phyloP scores from a whole-genome alignment of 1,140 invertebrate species.

The Brachionus paranguensis region DNA sequence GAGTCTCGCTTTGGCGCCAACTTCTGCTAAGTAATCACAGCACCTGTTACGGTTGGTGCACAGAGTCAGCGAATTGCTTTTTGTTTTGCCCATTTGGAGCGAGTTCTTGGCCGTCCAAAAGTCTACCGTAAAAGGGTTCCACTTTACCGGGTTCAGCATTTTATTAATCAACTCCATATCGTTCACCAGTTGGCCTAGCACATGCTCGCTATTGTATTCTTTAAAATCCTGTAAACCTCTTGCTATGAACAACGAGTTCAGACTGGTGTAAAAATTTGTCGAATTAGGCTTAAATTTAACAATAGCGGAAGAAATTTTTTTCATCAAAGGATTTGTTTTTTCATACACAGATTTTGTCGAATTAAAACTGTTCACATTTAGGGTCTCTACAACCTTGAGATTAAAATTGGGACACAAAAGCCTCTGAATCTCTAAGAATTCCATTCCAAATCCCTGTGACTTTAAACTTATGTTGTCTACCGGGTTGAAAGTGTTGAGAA shows the following conservation, averaged over 20 bases:
- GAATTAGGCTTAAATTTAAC: not conserved
- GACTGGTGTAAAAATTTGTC: not conserved
- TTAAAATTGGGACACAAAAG: conserved; percentile 23
- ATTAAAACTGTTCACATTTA: not conserved
- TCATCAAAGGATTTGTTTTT: not conserved
- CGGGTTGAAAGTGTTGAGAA: not conserved
- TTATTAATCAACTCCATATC: conserved; percentile 1
- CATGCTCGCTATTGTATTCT: not conserved
- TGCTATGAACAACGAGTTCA: conserved; percentile 12
- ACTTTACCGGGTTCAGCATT: not conserved
- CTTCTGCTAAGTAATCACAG: not conserved
- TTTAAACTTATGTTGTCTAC: conserved; percentile 9
- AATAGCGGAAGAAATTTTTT: not conserved
- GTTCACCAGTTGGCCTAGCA: not conserved
- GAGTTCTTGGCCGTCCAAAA: conserved; percentile 17
- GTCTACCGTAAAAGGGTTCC: conserved; percentile 14
- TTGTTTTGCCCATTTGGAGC: not conserved
- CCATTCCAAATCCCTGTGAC: not conserved
- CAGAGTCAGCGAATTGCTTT: not conserved
- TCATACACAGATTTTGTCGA: not conserved
- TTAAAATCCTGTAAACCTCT: not conserved
- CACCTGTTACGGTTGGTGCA: not conserved
- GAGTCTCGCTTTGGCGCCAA: not conserved
- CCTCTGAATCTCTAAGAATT: not conserved
- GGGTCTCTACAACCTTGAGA: conserved; percentile 17